Conservation (phyloP, 92 coral and sea anemone genomes). For the Epizoanthus scotinus region DNA sequence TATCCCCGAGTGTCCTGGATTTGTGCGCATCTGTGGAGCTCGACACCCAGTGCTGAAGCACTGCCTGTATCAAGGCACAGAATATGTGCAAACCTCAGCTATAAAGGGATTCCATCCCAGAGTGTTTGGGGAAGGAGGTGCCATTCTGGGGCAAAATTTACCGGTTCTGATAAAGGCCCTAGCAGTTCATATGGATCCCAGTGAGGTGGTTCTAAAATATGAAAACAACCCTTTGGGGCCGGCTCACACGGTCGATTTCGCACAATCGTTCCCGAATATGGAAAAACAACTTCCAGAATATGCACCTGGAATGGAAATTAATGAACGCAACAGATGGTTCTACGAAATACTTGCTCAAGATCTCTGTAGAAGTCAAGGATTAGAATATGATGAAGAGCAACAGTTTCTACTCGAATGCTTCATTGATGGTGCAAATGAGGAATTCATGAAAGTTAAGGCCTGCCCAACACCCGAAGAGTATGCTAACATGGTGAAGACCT, state of each 20-base stretch:
- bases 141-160: constrained; percentile 2
- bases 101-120: constrained; percentile 59
- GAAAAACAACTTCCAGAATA: constrained; percentile 24
- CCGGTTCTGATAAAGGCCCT: constrained; percentile 10
- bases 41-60: constrained; percentile 58
- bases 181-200: constrained; percentile 14
- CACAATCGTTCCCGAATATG: constrained; percentile 43
- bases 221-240: constrained; percentile 26
- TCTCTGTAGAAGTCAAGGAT: constrained; percentile 30
- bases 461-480: constrained; percentile 36
- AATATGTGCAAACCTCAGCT: constrained; percentile 57
- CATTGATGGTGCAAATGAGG: constrained; percentile 16
- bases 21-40: constrained; percentile 55
- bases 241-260: constrained; percentile 32
- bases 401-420: constrained; percentile 19
- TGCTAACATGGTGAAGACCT: neutral
- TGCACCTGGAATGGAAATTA: constrained; percentile 9
- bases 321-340: constrained; percentile 39
- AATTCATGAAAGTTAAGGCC: constrained; percentile 17
- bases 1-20: constrained; percentile 38
- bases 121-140: constrained; percentile 47
- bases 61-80: constrained; percentile 49
- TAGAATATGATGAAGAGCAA: constrained; percentile 44
- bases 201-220: constrained; percentile 20
- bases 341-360: constrained; percentile 34